Conservation (phyloP, 2,888 invertebrate genomes). For the Tillus elongatus region DNA sequence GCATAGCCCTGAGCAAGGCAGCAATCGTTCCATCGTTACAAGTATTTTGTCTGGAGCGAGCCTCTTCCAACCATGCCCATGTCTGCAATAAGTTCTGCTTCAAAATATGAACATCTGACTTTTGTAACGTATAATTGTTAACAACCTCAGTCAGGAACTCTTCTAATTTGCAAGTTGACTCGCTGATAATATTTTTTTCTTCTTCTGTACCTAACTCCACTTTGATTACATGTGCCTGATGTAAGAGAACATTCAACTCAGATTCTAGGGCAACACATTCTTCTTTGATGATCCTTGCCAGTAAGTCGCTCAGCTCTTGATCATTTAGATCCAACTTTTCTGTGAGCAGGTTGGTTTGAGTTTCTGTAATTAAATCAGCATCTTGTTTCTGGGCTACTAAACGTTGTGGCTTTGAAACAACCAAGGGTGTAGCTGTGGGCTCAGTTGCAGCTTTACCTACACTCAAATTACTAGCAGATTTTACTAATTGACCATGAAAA, state of each 20-base stretch:
- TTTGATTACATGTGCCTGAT: constrained; percentile 46
- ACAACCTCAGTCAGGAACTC: constrained; percentile 54
- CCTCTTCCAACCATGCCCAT: constrained; percentile 51
- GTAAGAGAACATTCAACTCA: constrained; percentile 54
- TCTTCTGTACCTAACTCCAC: constrained; percentile 50
- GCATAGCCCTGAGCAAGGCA: constrained; percentile 36
- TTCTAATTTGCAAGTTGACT: constrained; percentile 46
- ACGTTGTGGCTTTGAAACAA: too few relatives aligned
- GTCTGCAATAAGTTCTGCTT: constrained; percentile 48
- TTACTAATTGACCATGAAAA: too few relatives aligned
- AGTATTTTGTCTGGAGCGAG: constrained; percentile 43
- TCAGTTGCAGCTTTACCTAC: too few relatives aligned
- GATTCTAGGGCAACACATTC: constrained; percentile 57
- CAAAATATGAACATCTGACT: constrained; percentile 48
- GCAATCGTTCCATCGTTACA: constrained; percentile 34
- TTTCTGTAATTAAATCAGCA: neutral
- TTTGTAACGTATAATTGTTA: constrained; percentile 51
- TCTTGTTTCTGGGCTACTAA: too few relatives aligned
- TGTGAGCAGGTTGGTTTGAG: constrained; percentile 6
- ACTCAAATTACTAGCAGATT: too few relatives aligned
- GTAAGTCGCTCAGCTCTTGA: constrained; percentile 33
- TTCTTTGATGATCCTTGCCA: constrained; percentile 54
- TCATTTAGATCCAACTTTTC: constrained; percentile 11
- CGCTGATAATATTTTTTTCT: constrained; percentile 47
- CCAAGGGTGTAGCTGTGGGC: too few relatives aligned